Evolutionary conservation across 2,888 invertebrate genomes (phyloP), one percentile per base, ranked within the genome.

Genomic region (Drosophila tanythrix): DNA sequence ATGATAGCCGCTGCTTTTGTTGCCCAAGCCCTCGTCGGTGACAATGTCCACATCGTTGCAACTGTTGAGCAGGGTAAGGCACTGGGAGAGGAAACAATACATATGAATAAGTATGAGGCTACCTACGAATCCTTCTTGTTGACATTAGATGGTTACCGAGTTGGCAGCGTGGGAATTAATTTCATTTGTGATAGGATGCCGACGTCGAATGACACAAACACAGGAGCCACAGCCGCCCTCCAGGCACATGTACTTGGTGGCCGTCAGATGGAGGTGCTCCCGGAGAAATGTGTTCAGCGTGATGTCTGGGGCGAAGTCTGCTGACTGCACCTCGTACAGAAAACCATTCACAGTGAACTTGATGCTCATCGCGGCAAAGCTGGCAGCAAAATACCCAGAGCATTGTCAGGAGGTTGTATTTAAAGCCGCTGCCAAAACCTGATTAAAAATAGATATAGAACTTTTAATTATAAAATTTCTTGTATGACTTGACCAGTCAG

Each of bases 1-100:
- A 87, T 96, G 96, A 90, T 96, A 96, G 7, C 96, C 96, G 1
- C 92, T 93, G 55, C 93, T 94, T 79, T 94, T 94, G 88, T 94
- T 95, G 2, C 97, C 97, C 56, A 97, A 92, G 0, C 96, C 96
- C 92, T 97, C 97, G 3, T 95, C 94, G 0, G 97, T 97, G 5
- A 94, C 94, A 50, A 97, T 94, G 59, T 95, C 94, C 95, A 96
- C 76, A 59, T 68, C 76, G 95, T 38, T 95, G 94, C 96, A 96
- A 5, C 95, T 94, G 33, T 95, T 93, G 0, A 96, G 92, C 2
- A 95, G 94, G 1, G 95, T 94, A n/a, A 96, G 92, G 82, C 96
- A 96, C 96, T 84, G n/a, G 0, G 8, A 38, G 40, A 35, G 7
- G 1, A 92, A 43, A 4, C n/a, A 48, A 18, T 11, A 13, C 18